A percentile compares a stretch with the other conserved stretches of the same genome.
Conservation (phyloP, 2,113 vertebrate species). For the Protobothrops flavoviridis region DNA sequence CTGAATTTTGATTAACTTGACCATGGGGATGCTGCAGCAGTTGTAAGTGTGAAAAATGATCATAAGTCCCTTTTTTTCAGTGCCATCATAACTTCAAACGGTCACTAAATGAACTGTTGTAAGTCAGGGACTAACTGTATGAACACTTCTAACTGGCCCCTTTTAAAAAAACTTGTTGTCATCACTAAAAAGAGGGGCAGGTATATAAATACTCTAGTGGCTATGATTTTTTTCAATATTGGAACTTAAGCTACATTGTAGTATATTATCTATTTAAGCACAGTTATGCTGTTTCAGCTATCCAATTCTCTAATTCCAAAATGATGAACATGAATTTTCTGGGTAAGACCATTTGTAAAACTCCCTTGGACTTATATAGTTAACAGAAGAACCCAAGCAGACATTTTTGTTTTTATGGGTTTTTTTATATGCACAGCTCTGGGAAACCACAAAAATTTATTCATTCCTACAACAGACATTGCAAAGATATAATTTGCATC, state of each 20-base stretch:
- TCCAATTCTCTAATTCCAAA: not conserved
- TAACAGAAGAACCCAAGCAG: not conserved
- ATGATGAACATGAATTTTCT: not conserved
- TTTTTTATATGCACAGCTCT: not conserved
- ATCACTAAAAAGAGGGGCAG: not conserved
- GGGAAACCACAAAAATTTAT: not conserved
- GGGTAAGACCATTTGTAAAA: not conserved
- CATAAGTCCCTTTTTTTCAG: not conserved
- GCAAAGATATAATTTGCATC: not conserved
- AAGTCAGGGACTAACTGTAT: not conserved
- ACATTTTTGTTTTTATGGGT: not conserved
- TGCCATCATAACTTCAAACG: not conserved
- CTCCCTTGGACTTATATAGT: not conserved
- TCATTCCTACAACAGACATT: not conserved
- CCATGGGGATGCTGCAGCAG: not conserved
- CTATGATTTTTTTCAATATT: not conserved
- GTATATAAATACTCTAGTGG: not conserved
- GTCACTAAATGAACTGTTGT: not conserved
- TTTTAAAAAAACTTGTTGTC: not conserved
- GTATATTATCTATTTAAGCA: not conserved
- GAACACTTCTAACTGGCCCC: not conserved
- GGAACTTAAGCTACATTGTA: not conserved
- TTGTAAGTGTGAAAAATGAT: not conserved
- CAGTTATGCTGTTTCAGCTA: not conserved
- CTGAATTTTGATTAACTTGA: not conserved